Percentiles rank a stretch among this genome's conserved stretches.
phyloP scores from a whole-genome alignment of 2,113 vertebrate species.

The Forbesichthys papilliferus region DNA sequence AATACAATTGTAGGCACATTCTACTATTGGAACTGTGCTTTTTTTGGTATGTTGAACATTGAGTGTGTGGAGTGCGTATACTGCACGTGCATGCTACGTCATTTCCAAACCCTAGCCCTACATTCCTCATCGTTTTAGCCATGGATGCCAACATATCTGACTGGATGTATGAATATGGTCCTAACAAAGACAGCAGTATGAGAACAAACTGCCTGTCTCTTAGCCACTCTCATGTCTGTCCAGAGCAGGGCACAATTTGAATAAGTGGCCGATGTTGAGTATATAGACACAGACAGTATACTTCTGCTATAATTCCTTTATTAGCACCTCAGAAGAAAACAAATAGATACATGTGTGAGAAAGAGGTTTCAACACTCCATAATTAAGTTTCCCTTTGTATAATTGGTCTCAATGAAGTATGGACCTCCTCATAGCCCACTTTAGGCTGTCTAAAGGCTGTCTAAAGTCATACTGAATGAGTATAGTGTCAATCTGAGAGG shows the following conservation, averaged over 20 bases:
- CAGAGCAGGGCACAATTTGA: not conserved
- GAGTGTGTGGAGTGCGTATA: not conserved
- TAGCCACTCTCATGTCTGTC: not conserved
- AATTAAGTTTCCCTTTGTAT: not conserved
- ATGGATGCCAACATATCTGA: conserved; percentile 17
- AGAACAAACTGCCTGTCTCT: conserved; percentile 43
- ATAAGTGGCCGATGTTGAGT: too few species aligned
- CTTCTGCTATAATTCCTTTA: too few species aligned
- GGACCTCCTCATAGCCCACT: too few species aligned
- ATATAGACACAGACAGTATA: too few species aligned
- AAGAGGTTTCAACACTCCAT: not conserved
- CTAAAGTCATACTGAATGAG: too few species aligned
- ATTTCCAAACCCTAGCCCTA: conserved; percentile 17
- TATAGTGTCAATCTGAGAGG: too few species aligned
- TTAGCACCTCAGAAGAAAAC: too few species aligned
- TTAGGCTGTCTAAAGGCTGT: too few species aligned
- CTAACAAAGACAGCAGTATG: conserved; percentile 61
- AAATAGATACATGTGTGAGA: too few species aligned
- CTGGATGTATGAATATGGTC: conserved; percentile 35
- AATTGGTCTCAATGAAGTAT: too few species aligned
- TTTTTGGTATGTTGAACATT: not conserved
- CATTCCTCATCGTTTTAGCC: conserved; percentile 47
- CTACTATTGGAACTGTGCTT: not conserved
- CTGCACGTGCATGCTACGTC: conserved; percentile 8
- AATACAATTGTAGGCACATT: not conserved